phyloP scores from a whole-genome alignment of 2,888 invertebrate genomes.

The Copidosoma aretas region DNA sequence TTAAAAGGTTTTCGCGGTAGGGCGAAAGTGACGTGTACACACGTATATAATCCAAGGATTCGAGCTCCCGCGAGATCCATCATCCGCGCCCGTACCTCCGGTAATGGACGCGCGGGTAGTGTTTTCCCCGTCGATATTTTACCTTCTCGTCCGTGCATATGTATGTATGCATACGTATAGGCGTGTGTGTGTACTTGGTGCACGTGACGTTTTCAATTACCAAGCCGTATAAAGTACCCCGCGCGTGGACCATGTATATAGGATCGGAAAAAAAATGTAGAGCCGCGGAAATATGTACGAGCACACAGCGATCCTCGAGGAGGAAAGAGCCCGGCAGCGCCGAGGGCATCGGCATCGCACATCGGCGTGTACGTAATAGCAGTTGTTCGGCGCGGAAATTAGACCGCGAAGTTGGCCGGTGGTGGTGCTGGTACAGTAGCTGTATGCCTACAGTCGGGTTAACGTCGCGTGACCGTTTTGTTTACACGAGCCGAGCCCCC shows the following conservation, averaged over 20 bases:
- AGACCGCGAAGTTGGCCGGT: slow-evolving; percentile 48
- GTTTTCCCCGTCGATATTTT: too few relatives aligned
- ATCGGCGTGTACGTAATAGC: too few relatives aligned
- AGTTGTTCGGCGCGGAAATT: slow-evolving; percentile 49
- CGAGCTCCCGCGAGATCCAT: too few relatives aligned
- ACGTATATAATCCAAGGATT: neutral
- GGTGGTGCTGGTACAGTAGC: neutral
- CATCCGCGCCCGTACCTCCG: too few relatives aligned
- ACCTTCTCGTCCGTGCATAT: too few relatives aligned
- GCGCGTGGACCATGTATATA: too few relatives aligned
- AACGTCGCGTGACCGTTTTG: slow-evolving; percentile 9
- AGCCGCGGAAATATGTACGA: too few relatives aligned
- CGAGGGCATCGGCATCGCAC: neutral
- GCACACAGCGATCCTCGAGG: too few relatives aligned
- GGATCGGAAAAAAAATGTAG: slow-evolving; percentile 15
- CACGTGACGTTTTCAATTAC: slow-evolving; percentile 28
- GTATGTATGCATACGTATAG: too few relatives aligned
- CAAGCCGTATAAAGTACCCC: slow-evolving; percentile 1
- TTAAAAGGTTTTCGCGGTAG: slow-evolving; percentile 34
- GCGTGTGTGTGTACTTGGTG: too few relatives aligned
- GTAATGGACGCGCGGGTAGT: too few relatives aligned
- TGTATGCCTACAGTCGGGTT: too few relatives aligned
- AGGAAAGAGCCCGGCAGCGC: neutral
- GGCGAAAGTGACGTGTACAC: slow-evolving; percentile 3
- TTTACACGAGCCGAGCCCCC: slow-evolving; percentile 49